Conservation (phyloP, 2,888 invertebrate species). For the Celastrina argiolus region DNA sequence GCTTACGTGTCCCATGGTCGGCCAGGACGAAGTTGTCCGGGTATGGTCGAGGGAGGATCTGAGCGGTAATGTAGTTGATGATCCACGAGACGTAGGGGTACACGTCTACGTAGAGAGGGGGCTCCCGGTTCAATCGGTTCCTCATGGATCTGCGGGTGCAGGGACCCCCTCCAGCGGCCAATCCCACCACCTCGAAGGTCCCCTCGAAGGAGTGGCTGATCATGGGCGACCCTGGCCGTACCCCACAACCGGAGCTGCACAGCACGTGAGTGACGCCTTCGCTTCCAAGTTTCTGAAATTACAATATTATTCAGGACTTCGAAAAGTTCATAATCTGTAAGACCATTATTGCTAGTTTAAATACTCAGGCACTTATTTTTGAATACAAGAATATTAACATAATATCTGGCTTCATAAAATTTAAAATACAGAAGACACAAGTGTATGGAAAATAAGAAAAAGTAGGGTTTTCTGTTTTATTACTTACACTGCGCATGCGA, state of each 20-base stretch:
- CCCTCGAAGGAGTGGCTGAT: slow-evolving; percentile 52
- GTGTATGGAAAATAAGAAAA: background rate
- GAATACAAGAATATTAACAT: background rate
- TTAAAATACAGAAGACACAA: no score
- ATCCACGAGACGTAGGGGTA: slow-evolving; percentile 63
- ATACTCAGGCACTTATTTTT: background rate
- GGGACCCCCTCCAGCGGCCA: slow-evolving; percentile 52
- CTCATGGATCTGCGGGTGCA: slow-evolving; percentile 53
- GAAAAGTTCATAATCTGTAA: background rate
- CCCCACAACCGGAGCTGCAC: slow-evolving; percentile 62
- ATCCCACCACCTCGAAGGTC: slow-evolving; percentile 55
- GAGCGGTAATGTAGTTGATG: slow-evolving; percentile 56
- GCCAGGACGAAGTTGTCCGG: slow-evolving; percentile 49
- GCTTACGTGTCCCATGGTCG: slow-evolving; percentile 48
- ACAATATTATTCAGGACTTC: background rate
- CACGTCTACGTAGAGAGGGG: slow-evolving; percentile 61
- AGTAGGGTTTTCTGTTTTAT: background rate
- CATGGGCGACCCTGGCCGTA: slow-evolving; percentile 59
- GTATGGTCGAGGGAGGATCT: slow-evolving; percentile 53
- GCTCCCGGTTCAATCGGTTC: slow-evolving; percentile 50
- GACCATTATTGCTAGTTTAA: background rate
- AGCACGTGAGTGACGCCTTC: slow-evolving; percentile 58
- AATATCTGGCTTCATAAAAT: no score
- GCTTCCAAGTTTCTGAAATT: slow-evolving; percentile 48
- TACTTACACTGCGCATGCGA: slow-evolving; percentile 49